Base-by-base conservation (phyloP, 2,113 vertebrate species). In the Holacanthus passer region DNA sequence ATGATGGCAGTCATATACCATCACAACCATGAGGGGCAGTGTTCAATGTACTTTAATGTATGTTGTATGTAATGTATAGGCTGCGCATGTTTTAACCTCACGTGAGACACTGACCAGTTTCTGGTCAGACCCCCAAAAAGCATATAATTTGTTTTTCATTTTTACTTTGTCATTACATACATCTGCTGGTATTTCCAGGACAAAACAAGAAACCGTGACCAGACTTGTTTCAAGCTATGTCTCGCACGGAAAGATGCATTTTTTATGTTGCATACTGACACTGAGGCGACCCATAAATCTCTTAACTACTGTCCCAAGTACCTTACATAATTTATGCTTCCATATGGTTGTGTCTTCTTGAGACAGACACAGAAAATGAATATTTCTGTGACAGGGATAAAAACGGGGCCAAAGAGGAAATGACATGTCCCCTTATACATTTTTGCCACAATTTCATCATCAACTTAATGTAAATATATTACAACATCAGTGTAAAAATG, bases 1-100 rank as follows among this genome's bases (percentile, higher is more conserved):
- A 89, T 52, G 89, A 77, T 81, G 89, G 89, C 80, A 2, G n/a
- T 83, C 41, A 87, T 53, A 65, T 35, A 48, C 73, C 64, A 78
- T 24, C 19, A 64, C 13, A 56, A 2, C n/a, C 8, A 27, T 32
- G 6, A 66, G 12, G 35, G 13, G 17, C 16, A 48, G 17, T 55
- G 32, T 5, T 16, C 10, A 2, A 12, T 12, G 9, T 53, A 4
- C 50, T 27, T 1, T 27, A 27, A 27, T 55, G 52, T 55, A 27
- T 7, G 27, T 7, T 79, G 10, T 31, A 16, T 50, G 31, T 43
- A 53, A 41, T 41, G 39, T 12, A 37, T 37, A 37, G 35, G 5
- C 35, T 37, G 35, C 8, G 4, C 52, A 47, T 0, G 19, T 20
- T 59, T 58, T 22, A 58, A 12, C 6, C 22, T 75, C 24, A 22